Evolutionary conservation across 2,797 vertebrate genomes (phyloP).

Genomic region (Vultur gryphus): DNA sequence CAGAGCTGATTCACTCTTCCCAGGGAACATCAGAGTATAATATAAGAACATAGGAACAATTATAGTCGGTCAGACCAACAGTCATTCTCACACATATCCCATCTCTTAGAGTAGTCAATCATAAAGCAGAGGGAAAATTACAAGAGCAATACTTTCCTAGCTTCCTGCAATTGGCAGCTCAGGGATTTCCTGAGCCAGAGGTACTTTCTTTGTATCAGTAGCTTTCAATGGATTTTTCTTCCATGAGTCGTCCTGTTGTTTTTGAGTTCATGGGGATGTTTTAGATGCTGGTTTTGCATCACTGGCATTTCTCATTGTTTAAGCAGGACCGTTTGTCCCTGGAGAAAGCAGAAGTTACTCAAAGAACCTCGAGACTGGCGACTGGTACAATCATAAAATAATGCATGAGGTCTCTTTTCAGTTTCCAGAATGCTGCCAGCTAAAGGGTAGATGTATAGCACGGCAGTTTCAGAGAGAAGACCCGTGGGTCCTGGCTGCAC

Average conservation of each 20-base stretch:
- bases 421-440: neutral
- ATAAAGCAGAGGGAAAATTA: neutral
- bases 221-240: constrained; percentile 30
- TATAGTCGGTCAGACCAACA: neutral
- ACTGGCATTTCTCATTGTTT: neutral
- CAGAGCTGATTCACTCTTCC: neutral
- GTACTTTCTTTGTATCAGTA: constrained; percentile 12
- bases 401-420: neutral
- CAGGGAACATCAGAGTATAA: neutral
- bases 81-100: neutral
- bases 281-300: neutral
- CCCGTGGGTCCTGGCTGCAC: neutral
- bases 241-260: neutral
- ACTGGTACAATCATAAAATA: neutral
- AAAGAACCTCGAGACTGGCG: neutral
- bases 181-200: neutral
- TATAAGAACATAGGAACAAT: neutral
- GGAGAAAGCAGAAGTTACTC: neutral
- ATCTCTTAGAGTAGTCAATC: neutral
- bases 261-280: neutral
- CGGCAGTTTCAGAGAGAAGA: neutral
- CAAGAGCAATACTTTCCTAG: neutral
- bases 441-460: neutral
- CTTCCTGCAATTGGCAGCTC: constrained; percentile 1
- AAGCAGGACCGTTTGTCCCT: neutral